phyloP scores from a whole-genome alignment of 2,888 invertebrate species.

The Trissolcus brochymenae region DNA sequence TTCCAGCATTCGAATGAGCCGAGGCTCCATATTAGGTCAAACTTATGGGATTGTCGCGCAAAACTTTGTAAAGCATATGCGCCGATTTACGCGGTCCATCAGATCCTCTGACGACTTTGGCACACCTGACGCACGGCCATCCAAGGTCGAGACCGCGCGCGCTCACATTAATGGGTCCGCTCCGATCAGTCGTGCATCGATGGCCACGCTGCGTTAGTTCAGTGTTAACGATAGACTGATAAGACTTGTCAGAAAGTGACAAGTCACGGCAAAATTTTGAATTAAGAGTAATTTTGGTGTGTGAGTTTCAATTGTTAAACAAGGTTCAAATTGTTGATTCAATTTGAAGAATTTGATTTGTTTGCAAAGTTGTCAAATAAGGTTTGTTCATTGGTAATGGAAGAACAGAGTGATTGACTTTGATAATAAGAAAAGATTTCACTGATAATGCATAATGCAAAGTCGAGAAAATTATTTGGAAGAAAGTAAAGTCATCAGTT shows the following conservation, averaged over 20 bases:
- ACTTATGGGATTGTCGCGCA: constrained; percentile 73
- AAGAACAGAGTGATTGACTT: too few relatives aligned
- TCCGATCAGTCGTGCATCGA: constrained; percentile 16
- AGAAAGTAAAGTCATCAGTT: too few relatives aligned
- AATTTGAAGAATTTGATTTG: too few relatives aligned
- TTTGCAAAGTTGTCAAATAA: too few relatives aligned
- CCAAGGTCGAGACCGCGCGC: constrained; percentile 41
- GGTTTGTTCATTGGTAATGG: too few relatives aligned
- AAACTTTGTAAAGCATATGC: constrained; percentile 42
- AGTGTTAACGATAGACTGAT: neutral
- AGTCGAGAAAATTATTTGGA: too few relatives aligned
- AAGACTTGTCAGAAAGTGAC: neutral
- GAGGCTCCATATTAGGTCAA: constrained; percentile 76
- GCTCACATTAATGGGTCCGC: constrained; percentile 18
- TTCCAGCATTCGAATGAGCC: constrained; percentile 64
- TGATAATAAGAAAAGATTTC: too few relatives aligned
- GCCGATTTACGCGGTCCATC: constrained; percentile 37
- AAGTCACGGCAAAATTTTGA: too few relatives aligned
- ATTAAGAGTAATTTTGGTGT: too few relatives aligned
- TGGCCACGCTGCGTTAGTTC: constrained; percentile 6
- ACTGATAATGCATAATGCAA: too few relatives aligned
- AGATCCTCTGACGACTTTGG: constrained; percentile 39
- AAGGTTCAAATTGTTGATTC: too few relatives aligned
- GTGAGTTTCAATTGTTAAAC: too few relatives aligned
- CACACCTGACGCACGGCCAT: constrained; percentile 15